A percentile compares a stretch with the other conserved stretches of the same genome.
Conservation (phyloP, 2,797 vertebrate species). For the Notamacropus eugenii region DNA sequence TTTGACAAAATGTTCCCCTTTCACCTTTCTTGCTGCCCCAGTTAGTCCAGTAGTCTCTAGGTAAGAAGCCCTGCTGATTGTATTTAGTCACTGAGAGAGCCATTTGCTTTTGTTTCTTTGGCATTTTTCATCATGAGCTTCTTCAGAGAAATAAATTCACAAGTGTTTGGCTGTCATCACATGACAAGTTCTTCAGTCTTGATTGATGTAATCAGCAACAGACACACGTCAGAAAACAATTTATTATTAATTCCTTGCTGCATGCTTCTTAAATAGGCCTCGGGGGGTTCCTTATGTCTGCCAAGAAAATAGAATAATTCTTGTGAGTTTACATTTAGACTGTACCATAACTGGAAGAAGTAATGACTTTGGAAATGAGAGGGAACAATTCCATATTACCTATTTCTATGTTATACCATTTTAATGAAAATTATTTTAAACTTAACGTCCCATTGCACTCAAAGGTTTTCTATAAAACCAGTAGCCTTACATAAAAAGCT, state of each 20-base stretch:
- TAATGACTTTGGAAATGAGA: background rate
- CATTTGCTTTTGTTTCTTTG: conserved; percentile 61
- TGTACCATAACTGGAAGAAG: conserved; percentile 30
- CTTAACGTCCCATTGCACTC: background rate
- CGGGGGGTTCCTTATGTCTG: conserved; percentile 58
- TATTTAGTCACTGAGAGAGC: conserved; percentile 3
- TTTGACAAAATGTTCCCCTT: background rate
- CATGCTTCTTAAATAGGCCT: conserved; percentile 66
- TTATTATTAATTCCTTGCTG: conserved; percentile 68
- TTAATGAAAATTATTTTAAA: conserved; percentile 8
- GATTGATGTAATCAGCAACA: conserved; percentile 72
- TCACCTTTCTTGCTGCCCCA: background rate
- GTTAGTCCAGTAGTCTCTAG: background rate
- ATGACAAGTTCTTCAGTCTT: conserved; percentile 44
- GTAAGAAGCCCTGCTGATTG: background rate
- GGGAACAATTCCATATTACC: conserved; percentile 34
- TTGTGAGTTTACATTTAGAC: conserved; percentile 3
- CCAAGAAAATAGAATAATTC: conserved; percentile 70
- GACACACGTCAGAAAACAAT: conserved; percentile 64
- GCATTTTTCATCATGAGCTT: conserved; percentile 50
- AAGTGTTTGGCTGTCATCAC: conserved; percentile 68
- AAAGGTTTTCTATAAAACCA: accelerated
- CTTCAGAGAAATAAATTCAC: conserved; percentile 46
- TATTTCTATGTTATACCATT: conserved; percentile 38
- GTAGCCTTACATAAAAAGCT: background rate